Evolutionary conservation across 2,113 vertebrate genomes (phyloP).

Genomic region (Galeopterus variegatus): DNA sequence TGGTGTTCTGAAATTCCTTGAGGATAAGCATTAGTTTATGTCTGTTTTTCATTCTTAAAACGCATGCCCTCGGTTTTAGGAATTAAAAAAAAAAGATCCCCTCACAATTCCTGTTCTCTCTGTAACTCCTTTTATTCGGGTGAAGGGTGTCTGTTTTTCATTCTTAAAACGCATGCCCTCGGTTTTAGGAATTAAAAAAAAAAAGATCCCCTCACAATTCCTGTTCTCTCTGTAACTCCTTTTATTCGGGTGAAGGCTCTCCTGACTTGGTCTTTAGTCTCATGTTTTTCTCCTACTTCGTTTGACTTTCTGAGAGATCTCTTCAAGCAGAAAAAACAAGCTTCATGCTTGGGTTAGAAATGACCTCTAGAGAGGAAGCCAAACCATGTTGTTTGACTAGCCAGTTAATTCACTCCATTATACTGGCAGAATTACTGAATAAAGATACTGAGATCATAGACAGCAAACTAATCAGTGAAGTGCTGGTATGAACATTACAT

Average conservation of each 20-base stretch:
- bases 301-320: conserved; percentile 42
- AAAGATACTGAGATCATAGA: not conserved
- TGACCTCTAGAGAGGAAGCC: conserved; percentile 39
- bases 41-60: not conserved
- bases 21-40: not conserved
- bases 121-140: not conserved
- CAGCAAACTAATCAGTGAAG: not conserved
- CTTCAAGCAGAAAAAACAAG: conserved; percentile 4
- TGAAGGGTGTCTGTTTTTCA: not conserved
- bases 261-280: not conserved
- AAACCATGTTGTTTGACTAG: conserved; percentile 27
- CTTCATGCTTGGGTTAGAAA: not conserved
- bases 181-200: conserved; percentile 2
- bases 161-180: not conserved
- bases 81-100: not conserved
- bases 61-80: not conserved
- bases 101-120: not conserved
- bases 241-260: not conserved
- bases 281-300: conserved; percentile 1
- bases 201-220: not conserved
- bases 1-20: not conserved
- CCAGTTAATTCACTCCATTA: not conserved
- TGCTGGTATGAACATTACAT: not conserved
- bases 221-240: not conserved
- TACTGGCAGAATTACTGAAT: conserved; percentile 3